These are phyloP conservation scores for Nerophis lumbriciformis DNA, from an alignment of 2,113 vertebrate genomes.

Conservation along the genomic window DNA sequence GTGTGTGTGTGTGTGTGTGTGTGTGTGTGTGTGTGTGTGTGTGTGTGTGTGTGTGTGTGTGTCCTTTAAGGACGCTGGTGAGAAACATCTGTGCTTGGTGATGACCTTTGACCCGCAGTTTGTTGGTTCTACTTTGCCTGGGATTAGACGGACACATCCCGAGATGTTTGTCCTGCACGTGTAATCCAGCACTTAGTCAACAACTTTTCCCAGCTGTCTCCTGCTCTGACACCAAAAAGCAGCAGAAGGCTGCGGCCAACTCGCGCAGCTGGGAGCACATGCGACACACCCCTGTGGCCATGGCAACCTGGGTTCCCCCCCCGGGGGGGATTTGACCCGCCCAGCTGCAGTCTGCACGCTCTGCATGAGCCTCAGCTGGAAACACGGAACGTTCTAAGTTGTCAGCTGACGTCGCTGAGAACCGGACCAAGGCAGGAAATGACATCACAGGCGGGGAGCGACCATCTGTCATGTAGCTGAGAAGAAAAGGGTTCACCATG, in stretches of 20 bases:
- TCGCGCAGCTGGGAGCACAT: neutral
- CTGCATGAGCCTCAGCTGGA: constrained; percentile 8
- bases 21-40: neutral
- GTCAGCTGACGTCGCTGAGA: too few relatives aligned
- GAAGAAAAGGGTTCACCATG: too few relatives aligned
- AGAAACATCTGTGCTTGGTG: neutral
- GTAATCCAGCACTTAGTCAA: neutral
- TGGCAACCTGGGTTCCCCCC: constrained; percentile 16
- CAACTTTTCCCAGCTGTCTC: too few relatives aligned
- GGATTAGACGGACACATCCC: neutral
- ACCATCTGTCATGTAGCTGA: too few relatives aligned
- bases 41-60: neutral
- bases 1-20: neutral
- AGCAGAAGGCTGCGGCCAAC: neutral
- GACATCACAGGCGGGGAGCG: constrained; percentile 14
- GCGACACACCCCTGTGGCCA: constrained; percentile 21
- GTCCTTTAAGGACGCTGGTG: neutral
- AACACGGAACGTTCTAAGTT: constrained; percentile 2
- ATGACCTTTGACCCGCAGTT: neutral
- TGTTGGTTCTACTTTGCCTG: neutral
- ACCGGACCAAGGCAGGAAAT: constrained; percentile 35
- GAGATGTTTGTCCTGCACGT: neutral
- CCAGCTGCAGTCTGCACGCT: constrained; percentile 1
- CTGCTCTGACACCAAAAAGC: neutral
- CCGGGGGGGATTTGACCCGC: constrained; percentile 29